These are phyloP conservation scores for Ichneumon xanthorius DNA, from an alignment of 2,888 invertebrate species.

Conservation along the genomic window DNA sequence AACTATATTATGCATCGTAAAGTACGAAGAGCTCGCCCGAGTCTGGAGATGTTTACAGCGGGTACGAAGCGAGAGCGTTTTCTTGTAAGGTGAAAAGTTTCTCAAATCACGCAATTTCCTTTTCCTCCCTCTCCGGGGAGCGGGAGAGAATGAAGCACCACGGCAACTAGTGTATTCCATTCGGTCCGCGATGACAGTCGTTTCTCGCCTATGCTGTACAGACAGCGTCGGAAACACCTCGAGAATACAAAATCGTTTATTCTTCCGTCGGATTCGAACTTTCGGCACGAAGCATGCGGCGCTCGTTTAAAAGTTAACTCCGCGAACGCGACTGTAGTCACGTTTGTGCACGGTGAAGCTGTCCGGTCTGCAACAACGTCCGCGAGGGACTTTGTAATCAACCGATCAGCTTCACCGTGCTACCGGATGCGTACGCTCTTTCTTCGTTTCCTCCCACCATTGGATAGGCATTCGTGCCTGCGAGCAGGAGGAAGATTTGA, in stretches of 20 bases:
- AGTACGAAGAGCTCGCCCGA: neutral
- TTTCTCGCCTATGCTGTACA: neutral
- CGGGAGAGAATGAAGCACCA: slow-evolving; percentile 10
- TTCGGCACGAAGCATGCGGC: neutral
- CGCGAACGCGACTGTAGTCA: neutral
- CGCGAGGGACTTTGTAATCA: neutral
- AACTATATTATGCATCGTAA: slow-evolving; percentile 1
- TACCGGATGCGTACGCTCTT: neutral
- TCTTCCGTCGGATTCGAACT: slow-evolving; percentile 26
- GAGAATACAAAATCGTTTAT: slow-evolving; percentile 28
- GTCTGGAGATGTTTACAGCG: neutral
- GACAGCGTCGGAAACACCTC: slow-evolving; percentile 1
- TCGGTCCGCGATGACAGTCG: slow-evolving; percentile 25
- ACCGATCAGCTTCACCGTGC: neutral
- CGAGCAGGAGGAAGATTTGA: neutral
- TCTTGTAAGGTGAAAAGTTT: slow-evolving; percentile 14
- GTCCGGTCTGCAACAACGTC: neutral
- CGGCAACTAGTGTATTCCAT: slow-evolving; percentile 36
- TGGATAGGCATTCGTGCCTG: neutral
- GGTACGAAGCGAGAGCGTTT: slow-evolving; percentile 5
- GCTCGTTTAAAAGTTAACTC: slow-evolving; percentile 36
- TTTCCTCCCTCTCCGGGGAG: neutral
- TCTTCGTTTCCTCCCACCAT: neutral
- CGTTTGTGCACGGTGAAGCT: neutral
- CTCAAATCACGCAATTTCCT: slow-evolving; percentile 31